Evolutionary conservation across 2,797 vertebrate genomes (phyloP).

Genomic region (Hephaestus fuliginosus): DNA sequence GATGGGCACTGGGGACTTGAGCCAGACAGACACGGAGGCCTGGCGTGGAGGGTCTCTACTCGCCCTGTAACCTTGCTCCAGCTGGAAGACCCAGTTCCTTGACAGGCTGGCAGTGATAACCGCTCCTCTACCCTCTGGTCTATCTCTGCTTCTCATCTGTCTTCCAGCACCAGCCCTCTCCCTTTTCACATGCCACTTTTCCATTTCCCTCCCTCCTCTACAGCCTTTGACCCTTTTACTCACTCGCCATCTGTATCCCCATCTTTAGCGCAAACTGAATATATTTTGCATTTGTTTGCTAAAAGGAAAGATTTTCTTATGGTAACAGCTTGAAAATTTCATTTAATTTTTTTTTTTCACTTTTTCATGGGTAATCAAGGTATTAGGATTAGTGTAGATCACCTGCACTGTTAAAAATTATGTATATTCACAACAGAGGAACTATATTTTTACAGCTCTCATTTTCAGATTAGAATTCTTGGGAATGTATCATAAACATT

Average conservation of each 20-base stretch:
- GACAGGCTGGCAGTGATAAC: conserved; percentile 66
- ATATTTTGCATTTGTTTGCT: not conserved
- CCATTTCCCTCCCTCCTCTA: conserved; percentile 10
- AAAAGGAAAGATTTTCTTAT: conserved; percentile 7
- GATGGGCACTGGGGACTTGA: conserved; percentile 40
- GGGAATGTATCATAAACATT: not conserved
- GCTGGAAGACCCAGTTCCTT: conserved; percentile 63
- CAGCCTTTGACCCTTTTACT: conserved; percentile 29
- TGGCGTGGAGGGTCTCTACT: conserved; percentile 58
- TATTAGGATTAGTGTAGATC: not conserved
- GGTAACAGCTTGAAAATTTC: not conserved
- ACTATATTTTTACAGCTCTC: conserved; percentile 5
- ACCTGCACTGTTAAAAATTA: not conserved
- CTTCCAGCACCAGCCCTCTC: conserved; percentile 31
- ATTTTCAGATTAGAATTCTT: conserved; percentile 1
- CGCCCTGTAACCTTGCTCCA: conserved; percentile 53
- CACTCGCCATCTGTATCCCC: conserved; percentile 12
- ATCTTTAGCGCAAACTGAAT: conserved; percentile 9
- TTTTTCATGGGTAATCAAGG: not conserved
- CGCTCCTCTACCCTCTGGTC: conserved; percentile 40
- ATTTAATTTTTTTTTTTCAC: no score
- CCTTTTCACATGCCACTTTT: conserved; percentile 41
- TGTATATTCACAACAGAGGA: conserved; percentile 14
- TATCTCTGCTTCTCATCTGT: conserved; percentile 49
- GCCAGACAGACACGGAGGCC: conserved; percentile 65